Conservation (phyloP, 2,797 vertebrate genomes). For the Gallinago stenura region DNA sequence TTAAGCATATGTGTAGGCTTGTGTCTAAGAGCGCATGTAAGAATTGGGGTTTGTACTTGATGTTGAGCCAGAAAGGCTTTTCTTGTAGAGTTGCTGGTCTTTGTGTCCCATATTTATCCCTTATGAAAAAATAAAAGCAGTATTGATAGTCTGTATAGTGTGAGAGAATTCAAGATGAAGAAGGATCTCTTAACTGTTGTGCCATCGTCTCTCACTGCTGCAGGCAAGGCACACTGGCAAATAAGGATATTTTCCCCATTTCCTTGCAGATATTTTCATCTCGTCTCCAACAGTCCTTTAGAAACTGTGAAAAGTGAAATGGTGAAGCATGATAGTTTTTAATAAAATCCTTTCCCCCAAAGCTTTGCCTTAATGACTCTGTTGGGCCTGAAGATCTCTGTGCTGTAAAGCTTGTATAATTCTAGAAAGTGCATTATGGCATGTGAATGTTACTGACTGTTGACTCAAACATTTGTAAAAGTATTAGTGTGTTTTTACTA, state of each 20-base stretch:
- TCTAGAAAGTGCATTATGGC: not conserved
- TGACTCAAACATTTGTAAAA: not conserved
- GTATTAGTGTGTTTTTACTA: not conserved
- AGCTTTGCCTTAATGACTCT: not conserved
- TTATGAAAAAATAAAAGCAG: not conserved
- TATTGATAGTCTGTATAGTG: not conserved
- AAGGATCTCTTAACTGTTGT: not conserved
- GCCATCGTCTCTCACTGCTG: not conserved
- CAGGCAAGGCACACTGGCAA: not conserved
- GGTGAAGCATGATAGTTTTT: not conserved
- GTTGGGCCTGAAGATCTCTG: not conserved
- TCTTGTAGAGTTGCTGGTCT: not conserved
- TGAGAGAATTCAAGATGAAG: not conserved
- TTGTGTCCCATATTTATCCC: not conserved
- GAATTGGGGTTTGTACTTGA: not conserved
- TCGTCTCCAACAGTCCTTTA: not conserved
- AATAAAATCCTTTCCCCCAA: constrained; percentile 9
- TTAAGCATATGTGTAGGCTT: not conserved
- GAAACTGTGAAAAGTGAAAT: not conserved
- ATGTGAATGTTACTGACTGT: not conserved
- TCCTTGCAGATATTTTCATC: not conserved
- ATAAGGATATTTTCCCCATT: not conserved
- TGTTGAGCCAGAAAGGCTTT: not conserved
- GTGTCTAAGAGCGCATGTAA: not conserved
- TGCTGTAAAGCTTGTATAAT: not conserved